Conservation (phyloP, 2,888 invertebrate species). For the Thysanoteuthis rhombus region DNA sequence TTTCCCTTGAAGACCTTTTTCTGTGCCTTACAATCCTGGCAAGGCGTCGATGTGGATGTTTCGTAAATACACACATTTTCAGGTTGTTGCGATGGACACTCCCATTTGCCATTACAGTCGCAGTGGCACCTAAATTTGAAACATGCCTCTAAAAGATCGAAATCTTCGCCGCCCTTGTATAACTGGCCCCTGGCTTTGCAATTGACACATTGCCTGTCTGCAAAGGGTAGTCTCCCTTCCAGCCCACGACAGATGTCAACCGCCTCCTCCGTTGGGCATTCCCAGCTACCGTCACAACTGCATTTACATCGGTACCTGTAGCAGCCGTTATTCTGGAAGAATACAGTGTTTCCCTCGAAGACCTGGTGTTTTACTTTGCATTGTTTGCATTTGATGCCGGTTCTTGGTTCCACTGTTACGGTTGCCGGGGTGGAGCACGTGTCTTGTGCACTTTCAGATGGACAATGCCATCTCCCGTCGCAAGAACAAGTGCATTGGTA, state of each 20-base stretch:
- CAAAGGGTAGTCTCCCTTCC: conserved; percentile 33
- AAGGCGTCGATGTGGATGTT: not conserved
- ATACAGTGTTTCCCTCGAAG: not conserved
- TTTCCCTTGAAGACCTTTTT: not conserved
- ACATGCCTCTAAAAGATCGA: conserved; percentile 22
- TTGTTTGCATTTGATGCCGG: conserved; percentile 33
- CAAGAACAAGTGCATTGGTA: conserved; percentile 56
- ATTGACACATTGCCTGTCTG: not conserved
- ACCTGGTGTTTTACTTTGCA: not conserved
- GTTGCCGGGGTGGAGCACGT: conserved; percentile 34
- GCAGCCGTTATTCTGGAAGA: conserved; percentile 19
- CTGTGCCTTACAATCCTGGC: not conserved
- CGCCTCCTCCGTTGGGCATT: conserved; percentile 30
- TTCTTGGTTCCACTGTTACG: conserved; percentile 38
- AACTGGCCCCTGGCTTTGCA: conserved; percentile 19
- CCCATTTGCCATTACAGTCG: conserved; percentile 18
- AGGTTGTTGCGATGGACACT: conserved; percentile 32
- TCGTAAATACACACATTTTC: conserved; percentile 38
- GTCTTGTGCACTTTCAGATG: conserved; percentile 40
- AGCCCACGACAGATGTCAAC: conserved; percentile 38
- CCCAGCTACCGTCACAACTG: conserved; percentile 26
- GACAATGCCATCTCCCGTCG: conserved; percentile 53
- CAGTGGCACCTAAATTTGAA: conserved; percentile 25
- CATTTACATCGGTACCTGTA: conserved; percentile 23
- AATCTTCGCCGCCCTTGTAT: not conserved